Percentiles rank a stretch among this genome's conserved stretches.
Evolutionary conservation across 2,113 vertebrate species (phyloP).

Genomic region (Grus americana): DNA sequence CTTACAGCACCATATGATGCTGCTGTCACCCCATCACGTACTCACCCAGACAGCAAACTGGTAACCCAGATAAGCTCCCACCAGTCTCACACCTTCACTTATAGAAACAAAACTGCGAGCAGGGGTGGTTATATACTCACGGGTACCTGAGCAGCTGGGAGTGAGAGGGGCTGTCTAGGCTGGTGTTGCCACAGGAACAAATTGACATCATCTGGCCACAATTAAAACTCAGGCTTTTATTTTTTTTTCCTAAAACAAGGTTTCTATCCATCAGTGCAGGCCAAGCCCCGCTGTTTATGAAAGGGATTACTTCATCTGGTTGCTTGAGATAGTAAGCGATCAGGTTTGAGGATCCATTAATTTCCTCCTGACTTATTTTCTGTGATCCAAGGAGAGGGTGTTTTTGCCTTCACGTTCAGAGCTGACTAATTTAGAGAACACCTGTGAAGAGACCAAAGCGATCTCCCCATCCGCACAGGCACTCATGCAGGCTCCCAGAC

Average conservation of each 20-base stretch:
- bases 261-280: background rate
- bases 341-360: background rate
- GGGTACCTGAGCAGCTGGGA: background rate
- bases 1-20: accelerated
- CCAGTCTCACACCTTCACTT: accelerated
- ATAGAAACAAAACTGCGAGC: accelerated
- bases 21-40: accelerated
- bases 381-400: background rate
- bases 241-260: background rate
- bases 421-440: background rate
- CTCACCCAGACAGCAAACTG: background rate
- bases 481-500: background rate
- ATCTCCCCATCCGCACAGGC: background rate
- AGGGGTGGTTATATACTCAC: background rate
- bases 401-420: background rate
- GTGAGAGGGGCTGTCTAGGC: background rate
- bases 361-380: background rate
- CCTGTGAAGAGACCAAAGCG: background rate
- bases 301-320: background rate
- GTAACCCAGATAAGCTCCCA: accelerated
- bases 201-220: background rate
- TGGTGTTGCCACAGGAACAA: background rate
- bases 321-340: background rate
- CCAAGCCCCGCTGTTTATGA: background rate
- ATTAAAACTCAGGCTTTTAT: background rate